These are phyloP conservation scores for Sarcophaga rosellei DNA, from an alignment of 2,888 invertebrate genomes.

Conservation along the genomic window DNA sequence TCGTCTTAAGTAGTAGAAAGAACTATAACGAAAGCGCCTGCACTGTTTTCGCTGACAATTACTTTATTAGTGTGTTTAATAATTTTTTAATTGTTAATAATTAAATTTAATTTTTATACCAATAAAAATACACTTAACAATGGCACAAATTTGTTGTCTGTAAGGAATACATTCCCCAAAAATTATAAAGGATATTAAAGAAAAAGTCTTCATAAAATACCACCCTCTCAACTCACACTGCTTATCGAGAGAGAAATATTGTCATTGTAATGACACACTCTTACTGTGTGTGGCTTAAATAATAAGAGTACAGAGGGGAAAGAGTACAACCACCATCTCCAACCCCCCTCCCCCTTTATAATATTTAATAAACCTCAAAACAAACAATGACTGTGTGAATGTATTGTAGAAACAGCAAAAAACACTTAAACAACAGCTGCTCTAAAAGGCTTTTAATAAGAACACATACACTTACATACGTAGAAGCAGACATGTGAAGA, in stretches of 20 bases:
- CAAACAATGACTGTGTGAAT: constrained; percentile 41
- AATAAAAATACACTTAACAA: constrained; percentile 38
- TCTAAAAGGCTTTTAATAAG: constrained; percentile 35
- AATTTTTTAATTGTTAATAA: constrained; percentile 42
- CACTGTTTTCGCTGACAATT: too few species aligned
- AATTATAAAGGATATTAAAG: not conserved
- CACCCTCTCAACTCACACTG: not conserved
- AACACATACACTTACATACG: not conserved
- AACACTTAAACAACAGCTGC: constrained; percentile 67
- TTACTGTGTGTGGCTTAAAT: too few species aligned
- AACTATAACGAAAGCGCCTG: too few species aligned
- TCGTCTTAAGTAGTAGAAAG: too few species aligned
- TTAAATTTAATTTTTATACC: constrained; percentile 49
- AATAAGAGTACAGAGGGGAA: not conserved
- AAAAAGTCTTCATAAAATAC: not conserved
- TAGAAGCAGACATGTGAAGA: not conserved
- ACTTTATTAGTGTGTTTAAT: constrained; percentile 10
- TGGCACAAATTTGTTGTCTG: constrained; percentile 35
- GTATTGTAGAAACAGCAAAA: constrained; percentile 59
- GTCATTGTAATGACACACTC: not conserved
- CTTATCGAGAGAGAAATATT: not conserved
- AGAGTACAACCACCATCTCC: too few species aligned
- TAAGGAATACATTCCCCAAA: too few species aligned
- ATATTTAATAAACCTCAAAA: constrained; percentile 67
- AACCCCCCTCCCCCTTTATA: constrained; percentile 12